These are phyloP conservation scores for Drosophila subquinaria DNA, from an alignment of 2,888 invertebrate genomes.

Conservation along the genomic window DNA sequence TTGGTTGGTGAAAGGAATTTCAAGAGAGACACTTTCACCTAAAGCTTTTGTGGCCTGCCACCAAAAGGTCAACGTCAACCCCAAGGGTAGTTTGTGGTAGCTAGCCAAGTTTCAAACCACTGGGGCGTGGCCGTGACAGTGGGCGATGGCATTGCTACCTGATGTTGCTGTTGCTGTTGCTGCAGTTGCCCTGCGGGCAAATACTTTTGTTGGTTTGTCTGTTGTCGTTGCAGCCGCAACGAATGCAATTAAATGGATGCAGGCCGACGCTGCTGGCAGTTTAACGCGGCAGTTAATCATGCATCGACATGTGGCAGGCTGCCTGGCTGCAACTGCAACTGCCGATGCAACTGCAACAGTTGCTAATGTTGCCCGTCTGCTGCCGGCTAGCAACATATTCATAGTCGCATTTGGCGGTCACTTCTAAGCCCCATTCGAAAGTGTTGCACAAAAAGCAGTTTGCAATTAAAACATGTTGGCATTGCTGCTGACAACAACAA, in stretches of 20 bases:
- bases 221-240: constrained; percentile 30
- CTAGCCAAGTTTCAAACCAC: constrained; percentile 58
- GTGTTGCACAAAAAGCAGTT: constrained; percentile 81
- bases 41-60: constrained; percentile 59
- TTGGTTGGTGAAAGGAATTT: constrained; percentile 69
- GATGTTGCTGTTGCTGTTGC: constrained; percentile 29
- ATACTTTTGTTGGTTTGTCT: constrained; percentile 29
- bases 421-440: constrained; percentile 77
- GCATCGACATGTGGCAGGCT: constrained; percentile 67
- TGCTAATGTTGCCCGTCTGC: constrained; percentile 9
- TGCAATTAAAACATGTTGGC: constrained; percentile 79
- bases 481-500: constrained; percentile 20
- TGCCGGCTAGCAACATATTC: constrained; percentile 51
- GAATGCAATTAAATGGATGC: constrained; percentile 82
- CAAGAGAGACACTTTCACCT: constrained; percentile 65
- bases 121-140: constrained; percentile 19
- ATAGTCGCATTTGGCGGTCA: constrained; percentile 69
- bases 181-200: constrained; percentile 47
- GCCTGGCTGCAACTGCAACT: constrained; percentile 8
- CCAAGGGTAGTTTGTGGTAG: constrained; percentile 35
- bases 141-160: constrained; percentile 72
- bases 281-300: constrained; percentile 82
- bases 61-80: constrained; percentile 52
- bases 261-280: constrained; percentile 65
- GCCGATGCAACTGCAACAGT: constrained; percentile 19